A percentile compares a stretch with the other conserved stretches of the same genome.
These are phyloP conservation scores for Machaerirhynchus nigripectus DNA, from an alignment of 2,113 vertebrate genomes.

Conservation along the genomic window DNA sequence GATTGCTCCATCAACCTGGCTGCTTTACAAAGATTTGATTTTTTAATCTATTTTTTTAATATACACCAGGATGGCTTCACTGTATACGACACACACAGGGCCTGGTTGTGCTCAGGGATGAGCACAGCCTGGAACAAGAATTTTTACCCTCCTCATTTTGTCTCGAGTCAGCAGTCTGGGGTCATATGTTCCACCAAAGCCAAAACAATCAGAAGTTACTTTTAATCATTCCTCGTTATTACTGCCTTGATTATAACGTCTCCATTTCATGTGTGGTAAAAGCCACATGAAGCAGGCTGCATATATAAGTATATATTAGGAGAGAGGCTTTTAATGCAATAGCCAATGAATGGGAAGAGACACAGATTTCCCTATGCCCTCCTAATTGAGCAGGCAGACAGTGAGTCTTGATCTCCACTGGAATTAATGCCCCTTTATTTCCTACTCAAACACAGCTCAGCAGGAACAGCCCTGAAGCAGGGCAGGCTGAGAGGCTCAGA, in stretches of 20 bases:
- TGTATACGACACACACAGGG: neutral
- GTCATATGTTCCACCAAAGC: conserved; percentile 19
- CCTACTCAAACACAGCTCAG: neutral
- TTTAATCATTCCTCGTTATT: conserved; percentile 51
- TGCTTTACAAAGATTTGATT: neutral
- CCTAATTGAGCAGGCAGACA: conserved; percentile 52
- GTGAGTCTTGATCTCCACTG: conserved; percentile 2
- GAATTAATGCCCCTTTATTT: neutral
- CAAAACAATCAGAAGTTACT: conserved; percentile 64
- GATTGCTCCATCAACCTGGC: neutral
- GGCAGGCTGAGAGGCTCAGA: neutral
- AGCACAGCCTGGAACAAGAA: neutral
- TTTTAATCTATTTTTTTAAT: neutral
- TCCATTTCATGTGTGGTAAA: conserved; percentile 55
- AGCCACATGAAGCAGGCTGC: conserved; percentile 61
- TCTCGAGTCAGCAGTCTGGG: conserved; percentile 48
- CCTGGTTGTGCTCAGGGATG: neutral
- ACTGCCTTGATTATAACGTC: conserved; percentile 40
- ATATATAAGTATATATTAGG: conserved; percentile 51
- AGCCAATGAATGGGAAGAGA: neutral
- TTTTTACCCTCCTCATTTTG: neutral
- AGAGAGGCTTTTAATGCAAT: conserved; percentile 17
- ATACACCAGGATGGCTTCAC: neutral
- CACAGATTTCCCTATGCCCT: neutral
- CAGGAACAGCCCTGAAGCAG: fast-evolving